Conservation (phyloP, 1,140 invertebrate species). For the Papilio xuthus region DNA sequence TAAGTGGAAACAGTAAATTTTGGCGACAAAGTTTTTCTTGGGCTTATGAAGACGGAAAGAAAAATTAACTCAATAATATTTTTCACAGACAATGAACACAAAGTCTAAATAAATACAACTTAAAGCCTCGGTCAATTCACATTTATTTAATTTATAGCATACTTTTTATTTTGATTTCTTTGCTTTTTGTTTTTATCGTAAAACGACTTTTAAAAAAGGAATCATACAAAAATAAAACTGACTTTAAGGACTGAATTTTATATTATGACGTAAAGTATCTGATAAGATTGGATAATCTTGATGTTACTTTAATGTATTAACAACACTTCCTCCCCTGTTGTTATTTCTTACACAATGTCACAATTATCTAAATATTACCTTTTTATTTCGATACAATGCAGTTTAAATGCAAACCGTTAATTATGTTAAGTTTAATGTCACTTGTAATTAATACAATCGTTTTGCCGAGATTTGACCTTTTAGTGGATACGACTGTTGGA, state of each 20-base stretch:
- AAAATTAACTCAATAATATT: conserved; percentile 41
- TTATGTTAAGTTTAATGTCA: not conserved
- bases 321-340: not conserved
- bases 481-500: conserved; percentile 42
- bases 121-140: not conserved
- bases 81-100: conserved; percentile 39
- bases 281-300: not conserved
- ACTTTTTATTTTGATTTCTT: too few species aligned
- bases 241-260: too few species aligned
- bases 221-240: too few species aligned
- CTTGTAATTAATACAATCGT: not conserved
- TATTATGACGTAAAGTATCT: not conserved
- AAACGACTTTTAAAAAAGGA: too few species aligned
- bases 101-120: conserved; percentile 41
- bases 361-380: too few species aligned
- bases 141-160: not conserved
- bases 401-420: not conserved
- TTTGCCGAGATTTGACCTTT: conserved; percentile 33
- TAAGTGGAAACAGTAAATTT: conserved; percentile 20
- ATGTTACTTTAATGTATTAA: not conserved
- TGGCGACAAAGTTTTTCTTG: not conserved
- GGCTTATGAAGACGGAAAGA: conserved; percentile 41
- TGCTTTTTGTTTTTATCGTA: too few species aligned
- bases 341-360: too few species aligned
- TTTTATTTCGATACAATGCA: not conserved